Percentiles rank a stretch among this genome's conserved stretches.
Conservation (phyloP, 2,113 vertebrate species). For the Alligator mississippiensis region DNA sequence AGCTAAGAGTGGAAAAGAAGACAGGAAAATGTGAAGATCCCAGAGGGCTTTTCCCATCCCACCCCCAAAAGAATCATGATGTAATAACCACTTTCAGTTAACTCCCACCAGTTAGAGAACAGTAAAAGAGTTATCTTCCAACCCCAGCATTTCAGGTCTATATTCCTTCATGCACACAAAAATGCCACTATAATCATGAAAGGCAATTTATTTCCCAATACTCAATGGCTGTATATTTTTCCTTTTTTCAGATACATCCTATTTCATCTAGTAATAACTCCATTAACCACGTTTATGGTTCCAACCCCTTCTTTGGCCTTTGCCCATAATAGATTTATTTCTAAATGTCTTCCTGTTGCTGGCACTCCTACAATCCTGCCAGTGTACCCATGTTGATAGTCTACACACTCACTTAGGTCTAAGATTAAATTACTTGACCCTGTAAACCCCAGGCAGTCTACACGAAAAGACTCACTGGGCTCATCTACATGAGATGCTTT, state of each 20-base stretch:
- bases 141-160: background rate
- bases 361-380: background rate
- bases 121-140: slow-evolving; percentile 3
- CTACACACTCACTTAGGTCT: background rate
- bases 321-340: background rate
- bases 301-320: background rate
- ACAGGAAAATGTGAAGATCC: background rate
- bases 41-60: background rate
- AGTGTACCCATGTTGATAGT: background rate
- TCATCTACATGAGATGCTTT: no score
- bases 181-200: background rate
- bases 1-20: background rate
- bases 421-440: background rate
- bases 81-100: background rate
- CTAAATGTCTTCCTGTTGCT: background rate
- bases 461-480: no score
- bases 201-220: background rate
- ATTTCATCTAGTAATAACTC: background rate
- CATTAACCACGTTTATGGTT: background rate
- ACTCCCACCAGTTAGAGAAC: background rate
- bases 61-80: background rate
- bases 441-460: background rate
- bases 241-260: background rate
- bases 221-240: background rate
- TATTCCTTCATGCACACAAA: background rate